Conservation (phyloP, 2,888 invertebrate genomes). For the Pinctada fucata region DNA sequence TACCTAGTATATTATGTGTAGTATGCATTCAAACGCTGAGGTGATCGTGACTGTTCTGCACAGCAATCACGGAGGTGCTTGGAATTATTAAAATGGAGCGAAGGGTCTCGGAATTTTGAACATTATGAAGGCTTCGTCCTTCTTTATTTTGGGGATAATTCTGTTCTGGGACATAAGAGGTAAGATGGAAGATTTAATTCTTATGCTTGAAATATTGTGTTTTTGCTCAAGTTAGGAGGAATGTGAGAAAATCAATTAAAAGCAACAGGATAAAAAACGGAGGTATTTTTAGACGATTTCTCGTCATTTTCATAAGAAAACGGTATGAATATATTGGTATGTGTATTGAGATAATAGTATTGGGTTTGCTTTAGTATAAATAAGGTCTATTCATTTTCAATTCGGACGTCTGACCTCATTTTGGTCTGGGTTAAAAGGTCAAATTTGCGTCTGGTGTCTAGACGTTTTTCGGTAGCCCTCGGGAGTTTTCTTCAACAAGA, state of each 20-base stretch:
- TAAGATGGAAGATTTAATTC: neutral
- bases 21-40: no score
- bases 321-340: no score
- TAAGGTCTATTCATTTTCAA: no score
- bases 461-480: constrained; percentile 42
- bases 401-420: neutral
- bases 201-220: no score
- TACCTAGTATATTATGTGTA: no score
- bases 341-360: no score
- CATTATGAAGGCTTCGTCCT: neutral
- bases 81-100: neutral
- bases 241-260: no score
- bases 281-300: neutral
- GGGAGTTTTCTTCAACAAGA: constrained; percentile 14
- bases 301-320: no score
- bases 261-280: neutral
- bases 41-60: no score
- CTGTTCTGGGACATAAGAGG: neutral
- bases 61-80: neutral
- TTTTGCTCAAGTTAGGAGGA: no score
- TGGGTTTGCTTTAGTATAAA: no score
- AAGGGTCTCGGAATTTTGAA: neutral
- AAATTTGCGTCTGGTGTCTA: constrained; percentile 38
- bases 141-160: neutral
- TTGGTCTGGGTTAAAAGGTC: constrained; percentile 28